A percentile compares a stretch with the other conserved stretches of the same genome.
phyloP scores from a whole-genome alignment of 2,113 vertebrate species.

The Scolopax mira region DNA sequence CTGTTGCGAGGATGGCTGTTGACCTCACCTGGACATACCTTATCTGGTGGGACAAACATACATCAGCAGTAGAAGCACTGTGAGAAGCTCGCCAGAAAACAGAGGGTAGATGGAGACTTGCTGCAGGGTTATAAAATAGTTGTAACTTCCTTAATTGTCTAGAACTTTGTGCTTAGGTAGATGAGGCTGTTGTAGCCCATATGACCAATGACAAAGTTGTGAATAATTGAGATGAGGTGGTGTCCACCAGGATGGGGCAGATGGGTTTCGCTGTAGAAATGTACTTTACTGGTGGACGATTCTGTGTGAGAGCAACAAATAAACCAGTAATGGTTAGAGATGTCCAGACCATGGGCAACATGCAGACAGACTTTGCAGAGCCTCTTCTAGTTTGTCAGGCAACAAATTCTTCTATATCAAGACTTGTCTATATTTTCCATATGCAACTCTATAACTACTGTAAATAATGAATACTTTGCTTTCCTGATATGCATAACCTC shows the following conservation, averaged over 20 bases:
- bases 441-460: not conserved
- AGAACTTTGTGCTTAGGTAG: not conserved
- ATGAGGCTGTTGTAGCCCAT: not conserved
- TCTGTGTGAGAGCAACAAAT: not conserved
- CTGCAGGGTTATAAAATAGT: not conserved
- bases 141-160: not conserved
- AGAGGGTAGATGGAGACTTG: not conserved
- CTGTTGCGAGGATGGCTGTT: not conserved
- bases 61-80: accelerated
- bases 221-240: not conserved
- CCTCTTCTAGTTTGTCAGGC: not conserved
- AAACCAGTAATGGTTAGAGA: accelerated
- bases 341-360: accelerated
- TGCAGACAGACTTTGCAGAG: not conserved
- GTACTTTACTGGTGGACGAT: accelerated
- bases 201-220: not conserved
- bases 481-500: not conserved
- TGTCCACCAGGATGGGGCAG: not conserved
- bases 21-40: not conserved
- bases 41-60: accelerated
- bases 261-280: not conserved
- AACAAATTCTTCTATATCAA: not conserved
- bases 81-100: not conserved
- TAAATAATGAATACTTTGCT: not conserved
- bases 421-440: not conserved